Conservation (phyloP, 35 echinoderm and acorn worm species). For the Hemicentrotus pulcherrimus region DNA sequence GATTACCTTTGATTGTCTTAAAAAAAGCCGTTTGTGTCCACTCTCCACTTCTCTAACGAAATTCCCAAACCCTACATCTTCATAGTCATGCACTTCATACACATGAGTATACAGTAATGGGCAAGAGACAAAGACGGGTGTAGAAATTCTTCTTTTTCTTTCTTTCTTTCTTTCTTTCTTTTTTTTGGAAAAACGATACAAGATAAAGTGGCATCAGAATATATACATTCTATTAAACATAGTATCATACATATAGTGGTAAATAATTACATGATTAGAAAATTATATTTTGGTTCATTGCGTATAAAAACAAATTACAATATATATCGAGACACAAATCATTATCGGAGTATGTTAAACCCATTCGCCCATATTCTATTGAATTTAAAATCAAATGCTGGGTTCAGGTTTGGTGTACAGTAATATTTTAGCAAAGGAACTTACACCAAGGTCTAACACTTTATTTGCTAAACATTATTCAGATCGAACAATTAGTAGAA, state of each 20-base stretch:
- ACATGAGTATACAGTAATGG: neutral
- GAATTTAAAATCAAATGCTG: too few relatives aligned
- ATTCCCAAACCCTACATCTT: neutral
- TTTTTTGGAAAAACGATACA: neutral
- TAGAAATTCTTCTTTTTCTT: neutral
- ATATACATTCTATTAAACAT: neutral
- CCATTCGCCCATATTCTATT: too few relatives aligned
- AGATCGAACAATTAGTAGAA: too few relatives aligned
- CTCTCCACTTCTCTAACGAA: neutral
- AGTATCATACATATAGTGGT: neutral
- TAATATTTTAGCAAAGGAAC: too few relatives aligned
- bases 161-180: too few relatives aligned
- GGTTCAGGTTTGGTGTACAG: too few relatives aligned
- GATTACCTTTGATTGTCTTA: too few relatives aligned
- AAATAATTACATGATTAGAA: constrained; percentile 14
- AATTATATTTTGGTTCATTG: neutral
- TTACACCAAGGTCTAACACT: too few relatives aligned
- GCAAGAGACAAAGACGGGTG: neutral
- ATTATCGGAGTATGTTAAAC: neutral
- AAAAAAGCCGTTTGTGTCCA: too few relatives aligned
- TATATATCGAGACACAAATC: neutral
- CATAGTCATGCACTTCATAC: neutral
- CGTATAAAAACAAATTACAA: neutral
- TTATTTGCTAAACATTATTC: too few relatives aligned
- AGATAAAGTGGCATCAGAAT: neutral